phyloP scores from a whole-genome alignment of 2,113 vertebrate genomes.

The Pomatorhinus ruficollis region DNA sequence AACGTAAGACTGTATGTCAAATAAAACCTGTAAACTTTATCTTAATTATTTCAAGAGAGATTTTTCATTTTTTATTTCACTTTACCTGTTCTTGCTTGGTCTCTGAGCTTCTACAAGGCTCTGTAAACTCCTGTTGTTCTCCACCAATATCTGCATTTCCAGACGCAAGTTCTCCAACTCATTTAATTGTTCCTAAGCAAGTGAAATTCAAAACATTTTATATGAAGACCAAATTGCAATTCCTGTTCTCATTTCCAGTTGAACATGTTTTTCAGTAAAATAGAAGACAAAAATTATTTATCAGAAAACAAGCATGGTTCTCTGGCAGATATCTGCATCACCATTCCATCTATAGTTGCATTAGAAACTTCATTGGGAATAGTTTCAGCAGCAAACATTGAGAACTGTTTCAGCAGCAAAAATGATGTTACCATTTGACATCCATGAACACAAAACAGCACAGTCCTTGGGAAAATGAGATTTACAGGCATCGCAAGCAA shows the following conservation, averaged over 20 bases:
- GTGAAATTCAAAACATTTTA: background rate
- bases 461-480: background rate
- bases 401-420: background rate
- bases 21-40: background rate
- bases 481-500: background rate
- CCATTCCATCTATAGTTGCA: background rate
- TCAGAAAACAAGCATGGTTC: background rate
- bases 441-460: background rate
- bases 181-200: slow-evolving; percentile 81
- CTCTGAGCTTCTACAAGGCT: slow-evolving; percentile 65
- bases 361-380: background rate
- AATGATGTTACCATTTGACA: background rate
- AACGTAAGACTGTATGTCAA: background rate
- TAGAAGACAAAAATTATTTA: background rate
- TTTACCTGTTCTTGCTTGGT: slow-evolving; percentile 63
- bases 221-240: background rate
- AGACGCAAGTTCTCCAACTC: slow-evolving; percentile 82
- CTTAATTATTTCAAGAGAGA: background rate
- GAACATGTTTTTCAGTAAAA: background rate
- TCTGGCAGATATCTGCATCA: background rate
- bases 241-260: background rate
- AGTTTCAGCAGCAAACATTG: background rate
- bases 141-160: slow-evolving; percentile 84
- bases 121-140: slow-evolving; percentile 83
- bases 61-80: background rate